Base-by-base conservation (phyloP, 1,140 invertebrate species). In the Drosophila burlai region DNA sequence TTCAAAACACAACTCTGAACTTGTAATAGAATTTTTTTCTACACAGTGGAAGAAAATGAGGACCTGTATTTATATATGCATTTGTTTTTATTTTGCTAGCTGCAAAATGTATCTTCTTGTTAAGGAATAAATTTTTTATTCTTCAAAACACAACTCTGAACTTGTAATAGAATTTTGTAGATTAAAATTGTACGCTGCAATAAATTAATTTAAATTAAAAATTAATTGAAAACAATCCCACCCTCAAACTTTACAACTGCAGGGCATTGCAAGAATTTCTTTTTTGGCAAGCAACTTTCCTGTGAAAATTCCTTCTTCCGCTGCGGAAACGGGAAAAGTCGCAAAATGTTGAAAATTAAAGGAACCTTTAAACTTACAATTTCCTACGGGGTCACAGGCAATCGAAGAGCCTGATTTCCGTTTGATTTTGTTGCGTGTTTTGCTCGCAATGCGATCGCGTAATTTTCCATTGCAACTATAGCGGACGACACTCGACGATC, bases 401-500 rank as follows among this genome's bases (percentile, higher is more conserved):
- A 42, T 69, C 31, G 36, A 8, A 34, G 49, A 47, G 63, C 24
- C 18, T 18, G 16, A n/a, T 21, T 26, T 60, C 52, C 42, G 29
- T 72, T 67, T 47, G 42, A 62, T 47, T 61, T 38, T 60, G 29
- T 72, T 73, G 52, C 45, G 69, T 72, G 52, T 73, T 73, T 72
- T 72, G 47, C 38, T 46, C 18, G n/a, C 67, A 50, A 40, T 74
- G 61, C 55, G 59, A 58, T 43, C 49, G 76, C 68, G 77, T 80
- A 80, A 80, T 80, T 80, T 80, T 80, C 77, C 77, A 80, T 61
- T 80, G 67, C 68, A 80, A 72, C 71, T 73, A 73, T 38, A 61
- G 55, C 46, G 45, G 43, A 50, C 66, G 29, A 9, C 36, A 58
- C 43, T 71, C 45, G 55, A 10, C 46, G 68, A 73, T 73, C 71